Conservation (phyloP, 2,888 invertebrate genomes). For the Drosophila anomelani region DNA sequence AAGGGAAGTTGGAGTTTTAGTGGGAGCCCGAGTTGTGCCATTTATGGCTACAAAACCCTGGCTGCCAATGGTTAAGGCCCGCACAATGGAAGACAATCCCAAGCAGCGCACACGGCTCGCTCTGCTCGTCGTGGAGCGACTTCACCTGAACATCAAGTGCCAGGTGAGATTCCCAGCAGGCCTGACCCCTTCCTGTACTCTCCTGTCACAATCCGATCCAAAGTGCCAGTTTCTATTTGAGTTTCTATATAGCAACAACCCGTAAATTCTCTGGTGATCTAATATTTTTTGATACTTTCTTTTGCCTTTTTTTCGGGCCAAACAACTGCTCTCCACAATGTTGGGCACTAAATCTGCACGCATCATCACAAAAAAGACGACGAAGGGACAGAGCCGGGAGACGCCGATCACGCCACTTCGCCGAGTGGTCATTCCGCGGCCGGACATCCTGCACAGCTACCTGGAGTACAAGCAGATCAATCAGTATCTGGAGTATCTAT, state of each 20-base stretch:
- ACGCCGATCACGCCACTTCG: constrained; percentile 35
- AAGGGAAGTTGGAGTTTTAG: constrained; percentile 18
- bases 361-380: constrained; percentile 31
- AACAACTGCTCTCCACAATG: constrained; percentile 25
- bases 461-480: constrained; percentile 80
- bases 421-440: constrained; percentile 67
- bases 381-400: constrained; percentile 45
- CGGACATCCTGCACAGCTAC: constrained; percentile 80
- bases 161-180: constrained; percentile 67
- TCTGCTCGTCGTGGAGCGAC: constrained; percentile 64
- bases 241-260: not conserved
- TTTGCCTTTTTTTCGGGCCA: not conserved
- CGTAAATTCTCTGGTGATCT: constrained; percentile 26
- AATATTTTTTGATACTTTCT: not conserved
- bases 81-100: constrained; percentile 68
- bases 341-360: constrained; percentile 55
- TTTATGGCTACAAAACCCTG: constrained; percentile 63
- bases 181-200: not conserved
- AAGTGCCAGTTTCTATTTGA: constrained; percentile 25
- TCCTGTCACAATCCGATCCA: not conserved
- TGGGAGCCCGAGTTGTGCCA: constrained; percentile 44
- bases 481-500: constrained; percentile 82
- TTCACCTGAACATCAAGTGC: constrained; percentile 58
- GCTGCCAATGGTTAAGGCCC: constrained; percentile 43
- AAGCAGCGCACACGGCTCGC: constrained; percentile 66